Conservation (phyloP, 2,113 vertebrate genomes). For the Siphamia tubifer region DNA sequence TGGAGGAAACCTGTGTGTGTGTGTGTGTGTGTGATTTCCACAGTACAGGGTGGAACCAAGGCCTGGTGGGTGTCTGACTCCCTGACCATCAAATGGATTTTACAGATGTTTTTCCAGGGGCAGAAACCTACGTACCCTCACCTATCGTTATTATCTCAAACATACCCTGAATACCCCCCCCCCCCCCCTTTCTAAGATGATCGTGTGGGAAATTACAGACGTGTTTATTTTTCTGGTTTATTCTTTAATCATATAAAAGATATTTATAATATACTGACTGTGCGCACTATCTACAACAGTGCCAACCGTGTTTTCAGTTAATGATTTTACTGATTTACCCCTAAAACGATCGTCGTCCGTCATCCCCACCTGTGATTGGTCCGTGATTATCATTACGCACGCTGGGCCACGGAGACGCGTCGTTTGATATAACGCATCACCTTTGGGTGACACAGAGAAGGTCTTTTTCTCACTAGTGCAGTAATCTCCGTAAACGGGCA, state of each 20-base stretch:
- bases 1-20: neutral
- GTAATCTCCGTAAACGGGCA: neutral
- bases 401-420: constrained; percentile 42
- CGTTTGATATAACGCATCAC: constrained; percentile 55
- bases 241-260: neutral
- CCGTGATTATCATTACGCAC: constrained; percentile 54
- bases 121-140: neutral
- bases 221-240: neutral
- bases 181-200: neutral
- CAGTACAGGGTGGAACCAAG: constrained; percentile 53
- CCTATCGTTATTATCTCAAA: neutral
- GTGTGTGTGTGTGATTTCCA: neutral
- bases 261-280: accelerated
- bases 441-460: constrained; percentile 47
- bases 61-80: constrained; percentile 45
- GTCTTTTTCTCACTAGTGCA: neutral
- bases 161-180: neutral
- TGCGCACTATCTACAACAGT: neutral
- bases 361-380: constrained; percentile 71
- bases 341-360: constrained; percentile 52
- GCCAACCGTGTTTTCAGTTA: neutral
- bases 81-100: constrained; percentile 1
- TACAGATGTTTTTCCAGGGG: constrained; percentile 18
- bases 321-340: constrained; percentile 47
- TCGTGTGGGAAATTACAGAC: neutral